Evolutionary conservation across 2,888 invertebrate species (phyloP).

Genomic region (Cephus pygmeus): DNA sequence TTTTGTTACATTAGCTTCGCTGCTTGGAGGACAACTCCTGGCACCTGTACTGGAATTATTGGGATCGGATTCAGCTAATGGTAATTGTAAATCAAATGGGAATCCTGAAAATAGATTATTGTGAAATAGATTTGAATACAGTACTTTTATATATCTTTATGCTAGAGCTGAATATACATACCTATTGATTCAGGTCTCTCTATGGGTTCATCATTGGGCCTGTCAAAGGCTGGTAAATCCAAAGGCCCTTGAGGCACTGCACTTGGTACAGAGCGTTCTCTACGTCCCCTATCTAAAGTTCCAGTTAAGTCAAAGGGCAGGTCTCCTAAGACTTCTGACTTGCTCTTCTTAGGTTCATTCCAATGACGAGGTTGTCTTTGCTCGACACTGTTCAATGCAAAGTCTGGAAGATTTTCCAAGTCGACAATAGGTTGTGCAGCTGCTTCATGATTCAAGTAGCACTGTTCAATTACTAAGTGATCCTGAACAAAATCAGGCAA

Average conservation of each 20-base stretch:
- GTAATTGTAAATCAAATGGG: constrained; percentile 56
- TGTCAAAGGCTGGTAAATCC: constrained; percentile 44
- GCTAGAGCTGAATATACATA: constrained; percentile 20
- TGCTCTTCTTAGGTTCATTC: constrained; percentile 22
- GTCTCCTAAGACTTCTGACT: constrained; percentile 32
- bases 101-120: constrained; percentile 37
- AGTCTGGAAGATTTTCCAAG: constrained; percentile 77
- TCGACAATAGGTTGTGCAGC: constrained; percentile 68
- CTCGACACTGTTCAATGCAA: constrained; percentile 70
- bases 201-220: constrained; percentile 30
- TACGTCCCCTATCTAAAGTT: constrained; percentile 39
- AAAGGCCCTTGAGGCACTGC: constrained; percentile 30
- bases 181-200: constrained; percentile 46
- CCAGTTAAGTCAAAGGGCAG: constrained; percentile 51
- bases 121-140: background rate
- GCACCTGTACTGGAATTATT: constrained; percentile 25
- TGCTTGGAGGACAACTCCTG: constrained; percentile 36
- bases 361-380: constrained; percentile 34
- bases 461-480: constrained; percentile 85
- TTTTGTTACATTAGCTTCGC: constrained; percentile 68
- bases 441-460: constrained; percentile 68
- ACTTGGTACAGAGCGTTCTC: constrained; percentile 21
- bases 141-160: background rate
- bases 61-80: constrained; percentile 39
- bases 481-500: constrained; percentile 91